Percentiles rank a stretch among this genome's conserved stretches.
Conservation (phyloP, 2,888 invertebrate genomes). For the Hydropsyche betteni region DNA sequence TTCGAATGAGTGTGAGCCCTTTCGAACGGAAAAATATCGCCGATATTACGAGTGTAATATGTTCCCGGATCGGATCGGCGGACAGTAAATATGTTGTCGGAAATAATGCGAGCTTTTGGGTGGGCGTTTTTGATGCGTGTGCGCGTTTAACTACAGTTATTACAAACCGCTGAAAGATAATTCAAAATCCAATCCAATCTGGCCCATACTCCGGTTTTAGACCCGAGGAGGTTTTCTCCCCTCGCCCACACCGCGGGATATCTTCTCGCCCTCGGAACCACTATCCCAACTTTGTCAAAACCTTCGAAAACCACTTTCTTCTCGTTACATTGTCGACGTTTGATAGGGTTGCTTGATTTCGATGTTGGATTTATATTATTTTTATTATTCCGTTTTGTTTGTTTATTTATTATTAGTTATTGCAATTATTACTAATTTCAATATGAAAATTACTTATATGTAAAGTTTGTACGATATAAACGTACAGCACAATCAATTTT, state of each 20-base stretch:
- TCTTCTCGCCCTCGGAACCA: conserved; percentile 13
- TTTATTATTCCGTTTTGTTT: neutral
- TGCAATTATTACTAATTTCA: no score
- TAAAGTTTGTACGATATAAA: no score
- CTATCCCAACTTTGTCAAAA: conserved; percentile 49
- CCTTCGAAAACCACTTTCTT: conserved; percentile 48
- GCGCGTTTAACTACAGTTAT: conserved; percentile 9
- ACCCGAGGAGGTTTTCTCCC: neutral
- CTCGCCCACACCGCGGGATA: no score
- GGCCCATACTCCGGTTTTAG: conserved; percentile 31
- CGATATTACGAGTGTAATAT: neutral
- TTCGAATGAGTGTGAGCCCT: neutral
- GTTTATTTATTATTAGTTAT: no score
- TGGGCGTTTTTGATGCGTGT: no score
- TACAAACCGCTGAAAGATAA: conserved; percentile 44
- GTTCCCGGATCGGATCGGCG: neutral
- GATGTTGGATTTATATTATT: neutral
- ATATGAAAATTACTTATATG: no score
- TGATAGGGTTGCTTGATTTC: conserved; percentile 13
- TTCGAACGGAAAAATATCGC: neutral
- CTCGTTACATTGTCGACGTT: conserved; percentile 38
- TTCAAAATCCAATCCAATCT: conserved; percentile 50
- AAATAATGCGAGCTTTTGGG: no score
- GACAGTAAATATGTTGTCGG: no score
- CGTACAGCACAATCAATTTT: no score